Conservation (phyloP, 30 jellyfish, hydroid and myxozoan species). For the Morbakka virulenta region DNA sequence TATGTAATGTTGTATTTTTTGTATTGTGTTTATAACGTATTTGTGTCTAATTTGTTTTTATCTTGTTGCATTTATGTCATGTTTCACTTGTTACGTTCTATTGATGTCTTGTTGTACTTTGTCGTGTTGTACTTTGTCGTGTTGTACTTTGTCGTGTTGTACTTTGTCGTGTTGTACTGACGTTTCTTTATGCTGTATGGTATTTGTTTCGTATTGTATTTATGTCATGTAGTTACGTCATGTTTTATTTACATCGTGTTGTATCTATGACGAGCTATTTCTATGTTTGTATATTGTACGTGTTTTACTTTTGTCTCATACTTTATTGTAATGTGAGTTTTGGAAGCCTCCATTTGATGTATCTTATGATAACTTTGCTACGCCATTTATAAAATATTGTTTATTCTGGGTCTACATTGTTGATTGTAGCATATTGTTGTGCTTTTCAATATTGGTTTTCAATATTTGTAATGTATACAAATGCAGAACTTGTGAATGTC, state of each 20-base stretch:
- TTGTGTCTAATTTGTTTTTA: not conserved
- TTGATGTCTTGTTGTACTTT: not conserved
- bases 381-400: no score
- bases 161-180: not conserved
- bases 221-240: not conserved
- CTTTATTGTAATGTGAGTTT: no score
- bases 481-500: no score
- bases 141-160: not conserved
- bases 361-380: no score
- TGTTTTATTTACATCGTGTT: not conserved
- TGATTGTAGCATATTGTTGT: no score
- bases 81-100: not conserved
- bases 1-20: not conserved
- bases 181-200: not conserved
- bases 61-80: not conserved
- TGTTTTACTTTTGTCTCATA: no score
- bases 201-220: not conserved
- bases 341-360: no score
- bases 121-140: not conserved
- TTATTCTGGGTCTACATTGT: no score
- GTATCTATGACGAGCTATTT: no score
- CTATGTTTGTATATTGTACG: no score
- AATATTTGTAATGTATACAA: no score
- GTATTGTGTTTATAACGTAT: not conserved
- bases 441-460: no score